A percentile compares a stretch with the other conserved stretches of the same genome.
phyloP scores from a whole-genome alignment of 1,140 invertebrate genomes.

The Globodera rostochiensis region DNA sequence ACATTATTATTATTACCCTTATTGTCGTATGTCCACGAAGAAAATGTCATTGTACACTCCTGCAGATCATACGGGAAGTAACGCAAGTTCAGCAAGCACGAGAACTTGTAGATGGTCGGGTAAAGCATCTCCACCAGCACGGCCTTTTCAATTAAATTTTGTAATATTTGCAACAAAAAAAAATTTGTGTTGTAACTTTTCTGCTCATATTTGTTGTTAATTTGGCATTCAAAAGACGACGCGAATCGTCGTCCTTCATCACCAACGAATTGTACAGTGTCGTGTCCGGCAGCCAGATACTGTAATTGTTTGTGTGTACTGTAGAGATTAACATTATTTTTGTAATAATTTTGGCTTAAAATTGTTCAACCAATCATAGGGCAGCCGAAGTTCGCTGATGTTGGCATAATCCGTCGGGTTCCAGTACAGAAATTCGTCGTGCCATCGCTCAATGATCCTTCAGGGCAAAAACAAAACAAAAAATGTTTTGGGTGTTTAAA shows the following conservation, averaged over 20 bases:
- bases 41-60: conserved; percentile 59
- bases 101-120: conserved; percentile 64
- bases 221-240: conserved; percentile 62
- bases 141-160: conserved; percentile 39
- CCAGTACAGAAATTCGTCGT: conserved; percentile 65
- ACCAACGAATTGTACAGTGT: conserved; percentile 50
- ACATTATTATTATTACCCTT: conserved; percentile 30
- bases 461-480: not conserved
- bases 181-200: not conserved
- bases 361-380: conserved; percentile 40
- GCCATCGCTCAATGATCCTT: conserved; percentile 56
- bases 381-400: conserved; percentile 59
- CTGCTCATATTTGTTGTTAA: conserved; percentile 55
- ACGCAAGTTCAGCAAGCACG: conserved; percentile 59
- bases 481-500: not conserved
- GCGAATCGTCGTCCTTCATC: conserved; percentile 65
- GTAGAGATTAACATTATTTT: not conserved
- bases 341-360: conserved; percentile 4
- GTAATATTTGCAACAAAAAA: not conserved
- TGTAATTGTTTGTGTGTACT: not conserved
- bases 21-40: conserved; percentile 67
- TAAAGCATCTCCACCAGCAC: conserved; percentile 61
- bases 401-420: conserved; percentile 58
- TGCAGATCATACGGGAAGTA: conserved; percentile 63
- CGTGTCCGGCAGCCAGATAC: conserved; percentile 51